Base-by-base conservation (phyloP, 2,888 invertebrate genomes). In the Bimastos eiseni region DNA sequence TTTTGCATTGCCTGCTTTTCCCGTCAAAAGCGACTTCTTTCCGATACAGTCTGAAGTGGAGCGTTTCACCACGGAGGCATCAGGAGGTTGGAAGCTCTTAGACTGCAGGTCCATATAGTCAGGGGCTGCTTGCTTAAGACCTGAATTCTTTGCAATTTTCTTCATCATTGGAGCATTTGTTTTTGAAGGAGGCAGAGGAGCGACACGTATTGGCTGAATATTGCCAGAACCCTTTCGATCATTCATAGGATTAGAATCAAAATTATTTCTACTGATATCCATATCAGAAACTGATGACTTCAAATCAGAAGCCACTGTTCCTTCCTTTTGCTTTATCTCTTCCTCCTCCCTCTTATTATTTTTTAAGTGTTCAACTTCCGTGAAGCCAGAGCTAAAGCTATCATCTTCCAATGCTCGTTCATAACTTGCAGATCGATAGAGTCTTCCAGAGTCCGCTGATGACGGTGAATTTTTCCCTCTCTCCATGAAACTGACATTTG, bases 401-500 rank as follows among this genome's bases (percentile, higher is more conserved):
- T 86, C 86, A 86, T 86, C 86, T 86, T 34, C 37, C 86, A 86
- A 37, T 34, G 86, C 86, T 36, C 37, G 34, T 86, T 86, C 86
- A 36, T 86, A 86, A 86, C 86, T 86, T 34, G 33, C n/a, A 37
- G 36, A 36, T 36, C 86, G 86, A 86, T 86, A 86, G 24, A 86
- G 37, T 86, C 86, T 86, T 34, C 86, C 86, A 34, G 37, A 37
- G 24, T 86, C 86, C 13, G 36, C 36, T 1, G 86, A 36, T 6
- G n/a, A 11, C 24, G 34, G 36, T 15, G 37, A 86, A 36, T 24
- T 34, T 84, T 34, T 21, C 19, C 36, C 21, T 36, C 21, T 21
- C 34, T 86, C 86, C 37, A 24, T 6, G 21, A 36, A 34, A 36
- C 34, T 36, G 24, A 4, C 34, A 34, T 86, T 33, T 36, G 36